Evolutionary conservation across 2,888 invertebrate genomes (phyloP).

Genomic region (Eutolmus rufibarbis): DNA sequence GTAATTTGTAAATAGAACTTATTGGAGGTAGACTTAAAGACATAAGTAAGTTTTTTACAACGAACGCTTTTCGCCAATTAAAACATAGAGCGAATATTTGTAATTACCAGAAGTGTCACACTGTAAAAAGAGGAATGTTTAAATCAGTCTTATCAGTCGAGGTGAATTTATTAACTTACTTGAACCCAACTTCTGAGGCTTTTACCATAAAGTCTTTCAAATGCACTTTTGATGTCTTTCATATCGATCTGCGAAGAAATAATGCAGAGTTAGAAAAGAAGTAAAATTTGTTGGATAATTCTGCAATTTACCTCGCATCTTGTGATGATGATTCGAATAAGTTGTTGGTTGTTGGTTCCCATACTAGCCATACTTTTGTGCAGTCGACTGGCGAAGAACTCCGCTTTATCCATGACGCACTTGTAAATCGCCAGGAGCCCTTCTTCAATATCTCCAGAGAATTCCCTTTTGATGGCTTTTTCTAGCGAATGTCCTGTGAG

Average conservation of each 20-base stretch:
- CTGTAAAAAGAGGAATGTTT: slow-evolving; percentile 60
- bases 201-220: slow-evolving; percentile 76
- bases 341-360: slow-evolving; percentile 85
- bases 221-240: slow-evolving; percentile 83
- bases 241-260: slow-evolving; percentile 71
- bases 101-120: slow-evolving; percentile 87
- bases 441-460: slow-evolving; percentile 82
- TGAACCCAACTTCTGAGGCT: slow-evolving; percentile 80
- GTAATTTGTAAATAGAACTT: background rate
- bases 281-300: background rate
- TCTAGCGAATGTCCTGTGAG: slow-evolving; percentile 82
- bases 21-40: background rate
- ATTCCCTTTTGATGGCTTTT: slow-evolving; percentile 80
- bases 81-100: slow-evolving; percentile 80
- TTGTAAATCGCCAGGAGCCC: slow-evolving; percentile 83
- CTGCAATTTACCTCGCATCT: slow-evolving; percentile 69
- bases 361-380: slow-evolving; percentile 89
- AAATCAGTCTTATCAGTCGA: background rate
- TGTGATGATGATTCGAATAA: slow-evolving; percentile 85
- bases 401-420: slow-evolving; percentile 79
- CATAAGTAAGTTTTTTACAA: background rate
- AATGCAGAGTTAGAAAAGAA: background rate
- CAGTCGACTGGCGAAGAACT: slow-evolving; percentile 86
- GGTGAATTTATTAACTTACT: slow-evolving; percentile 63
- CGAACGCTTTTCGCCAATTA: slow-evolving; percentile 67